Conservation (phyloP, 2,888 invertebrate species). For the Scotopteryx bipunctaria region DNA sequence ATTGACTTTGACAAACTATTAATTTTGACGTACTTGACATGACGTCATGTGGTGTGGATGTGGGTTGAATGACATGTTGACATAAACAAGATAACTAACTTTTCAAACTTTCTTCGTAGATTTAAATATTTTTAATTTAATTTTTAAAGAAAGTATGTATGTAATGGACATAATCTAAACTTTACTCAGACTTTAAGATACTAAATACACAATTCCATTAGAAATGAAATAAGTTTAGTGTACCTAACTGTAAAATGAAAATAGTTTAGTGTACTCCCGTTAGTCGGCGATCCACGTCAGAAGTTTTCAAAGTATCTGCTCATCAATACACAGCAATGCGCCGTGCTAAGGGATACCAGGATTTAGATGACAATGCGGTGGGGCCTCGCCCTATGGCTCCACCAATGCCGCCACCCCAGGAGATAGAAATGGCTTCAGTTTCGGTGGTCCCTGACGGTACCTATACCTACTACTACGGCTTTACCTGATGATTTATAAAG, state of each 20-base stretch:
- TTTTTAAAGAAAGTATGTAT: neutral
- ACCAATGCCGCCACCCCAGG: constrained; percentile 84
- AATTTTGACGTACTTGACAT: neutral
- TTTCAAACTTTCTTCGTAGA: constrained; percentile 7
- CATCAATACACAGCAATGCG: constrained; percentile 61
- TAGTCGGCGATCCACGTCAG: constrained; percentile 68
- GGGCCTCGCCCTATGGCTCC: constrained; percentile 59
- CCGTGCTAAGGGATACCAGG: constrained; percentile 84
- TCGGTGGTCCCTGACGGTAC: constrained; percentile 92
- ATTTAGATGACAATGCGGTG: constrained; percentile 79
- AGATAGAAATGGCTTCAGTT: constrained; percentile 91
- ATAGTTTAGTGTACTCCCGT: constrained; percentile 50
- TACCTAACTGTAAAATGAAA: neutral
- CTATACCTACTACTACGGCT: no score
- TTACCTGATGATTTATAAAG: no score
- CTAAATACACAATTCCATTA: neutral
- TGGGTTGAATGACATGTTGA: neutral
- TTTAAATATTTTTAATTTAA: neutral
- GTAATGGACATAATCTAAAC: neutral
- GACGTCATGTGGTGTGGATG: neutral
- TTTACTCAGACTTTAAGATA: neutral
- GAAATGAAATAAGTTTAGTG: neutral
- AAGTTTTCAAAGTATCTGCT: constrained; percentile 36
- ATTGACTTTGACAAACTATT: no score
- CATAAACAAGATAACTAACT: constrained; percentile 9